phyloP scores from a whole-genome alignment of 2,113 vertebrate genomes.

The Rhea pennata region DNA sequence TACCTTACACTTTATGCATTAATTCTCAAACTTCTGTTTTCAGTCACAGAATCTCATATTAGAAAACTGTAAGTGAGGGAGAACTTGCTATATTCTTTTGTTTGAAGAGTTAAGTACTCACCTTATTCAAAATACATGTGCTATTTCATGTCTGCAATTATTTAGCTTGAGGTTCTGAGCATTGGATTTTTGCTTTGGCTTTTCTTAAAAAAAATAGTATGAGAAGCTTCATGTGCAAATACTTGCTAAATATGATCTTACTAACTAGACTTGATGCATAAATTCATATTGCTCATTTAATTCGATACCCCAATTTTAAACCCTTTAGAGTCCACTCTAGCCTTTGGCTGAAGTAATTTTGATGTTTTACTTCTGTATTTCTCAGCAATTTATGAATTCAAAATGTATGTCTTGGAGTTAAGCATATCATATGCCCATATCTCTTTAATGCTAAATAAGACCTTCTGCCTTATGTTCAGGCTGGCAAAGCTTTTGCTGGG shows the following conservation, averaged over 20 bases:
- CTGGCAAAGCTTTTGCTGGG: background rate
- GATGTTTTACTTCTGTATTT: background rate
- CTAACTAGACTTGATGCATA: background rate
- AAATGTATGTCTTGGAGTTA: background rate
- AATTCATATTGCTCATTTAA: background rate
- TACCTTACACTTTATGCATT: background rate
- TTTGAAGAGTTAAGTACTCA: background rate
- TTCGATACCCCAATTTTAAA: background rate
- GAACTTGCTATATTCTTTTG: background rate
- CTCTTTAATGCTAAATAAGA: background rate
- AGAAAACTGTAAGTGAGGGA: background rate
- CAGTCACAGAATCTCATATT: background rate
- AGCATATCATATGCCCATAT: background rate
- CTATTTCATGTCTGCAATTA: background rate
- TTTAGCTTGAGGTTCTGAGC: background rate
- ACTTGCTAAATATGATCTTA: background rate
- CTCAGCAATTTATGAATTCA: background rate
- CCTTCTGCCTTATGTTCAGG: background rate
- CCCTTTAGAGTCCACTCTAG: rapidly evolving
- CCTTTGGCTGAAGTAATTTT: background rate
- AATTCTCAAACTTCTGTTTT: background rate
- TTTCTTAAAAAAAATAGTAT: background rate
- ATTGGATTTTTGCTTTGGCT: background rate
- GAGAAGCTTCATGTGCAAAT: background rate
- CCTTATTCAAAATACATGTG: background rate